Conservation (phyloP, 2,797 vertebrate genomes). For the Epinephelus coioides region DNA sequence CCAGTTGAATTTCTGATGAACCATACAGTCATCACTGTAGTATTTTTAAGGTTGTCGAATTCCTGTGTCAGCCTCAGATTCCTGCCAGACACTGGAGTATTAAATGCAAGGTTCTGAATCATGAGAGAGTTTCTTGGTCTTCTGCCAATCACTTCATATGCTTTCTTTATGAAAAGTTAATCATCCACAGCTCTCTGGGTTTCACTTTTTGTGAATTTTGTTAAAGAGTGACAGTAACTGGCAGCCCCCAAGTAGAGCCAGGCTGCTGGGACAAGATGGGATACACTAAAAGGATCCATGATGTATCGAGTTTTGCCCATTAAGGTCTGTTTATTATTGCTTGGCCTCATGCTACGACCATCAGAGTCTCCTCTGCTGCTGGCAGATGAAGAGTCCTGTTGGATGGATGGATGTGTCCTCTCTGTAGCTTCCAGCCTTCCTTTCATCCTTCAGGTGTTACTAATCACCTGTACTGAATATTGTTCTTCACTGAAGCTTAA, state of each 20-base stretch:
- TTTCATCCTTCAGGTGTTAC: neutral
- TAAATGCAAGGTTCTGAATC: constrained; percentile 76
- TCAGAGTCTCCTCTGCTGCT: constrained; percentile 62
- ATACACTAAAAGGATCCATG: constrained; percentile 56
- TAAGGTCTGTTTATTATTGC: constrained; percentile 50
- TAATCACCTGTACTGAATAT: neutral
- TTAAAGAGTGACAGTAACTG: constrained; percentile 79
- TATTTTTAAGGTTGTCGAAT: constrained; percentile 77
- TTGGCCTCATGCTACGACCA: constrained; percentile 61
- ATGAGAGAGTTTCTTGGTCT: constrained; percentile 73
- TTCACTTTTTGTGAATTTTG: constrained; percentile 73
- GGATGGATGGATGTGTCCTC: constrained; percentile 1
- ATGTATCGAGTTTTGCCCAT: constrained; percentile 26
- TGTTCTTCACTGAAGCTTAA: too few relatives aligned
- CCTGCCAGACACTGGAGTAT: constrained; percentile 73
- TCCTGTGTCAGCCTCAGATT: constrained; percentile 74
- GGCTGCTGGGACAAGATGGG: constrained; percentile 37
- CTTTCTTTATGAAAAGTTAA: constrained; percentile 87
- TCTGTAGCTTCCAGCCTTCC: neutral
- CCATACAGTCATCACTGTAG: constrained; percentile 66
- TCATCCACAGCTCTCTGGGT: constrained; percentile 82
- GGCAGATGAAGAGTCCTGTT: constrained; percentile 67
- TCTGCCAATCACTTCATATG: constrained; percentile 83
- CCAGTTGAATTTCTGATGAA: constrained; percentile 66
- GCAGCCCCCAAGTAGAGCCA: constrained; percentile 55